Base-by-base conservation (phyloP, 2,797 vertebrate species). In the Typhlichthys subterraneus region DNA sequence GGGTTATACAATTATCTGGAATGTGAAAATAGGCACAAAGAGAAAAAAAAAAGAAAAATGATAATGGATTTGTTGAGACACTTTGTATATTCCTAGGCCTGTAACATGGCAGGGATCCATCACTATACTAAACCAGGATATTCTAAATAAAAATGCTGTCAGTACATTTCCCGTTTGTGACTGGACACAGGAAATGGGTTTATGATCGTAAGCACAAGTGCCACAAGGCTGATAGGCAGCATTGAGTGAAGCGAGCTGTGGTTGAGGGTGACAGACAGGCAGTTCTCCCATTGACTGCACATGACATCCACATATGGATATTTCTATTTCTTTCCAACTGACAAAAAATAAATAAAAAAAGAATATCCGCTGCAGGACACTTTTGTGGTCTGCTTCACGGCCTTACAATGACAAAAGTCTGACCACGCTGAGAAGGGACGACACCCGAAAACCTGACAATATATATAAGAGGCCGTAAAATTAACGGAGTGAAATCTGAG, bases 141-240 rank as follows among this genome's bases (percentile, higher is more conserved):
- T 51, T 46, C 7, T 12, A 29, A 59, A 55, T 3, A 17, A 2
- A 60, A 54, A 63, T 81, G 59, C 63, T 73, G 74, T 77, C 81
- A 63, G 64, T 74, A 84, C 76, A 78, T 74, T 77, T 86, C 88
- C 74, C 80, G 59, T 69, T 33, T 59, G 10, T 75, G 81, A 74
- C 69, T 76, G 65, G 48, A 67, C 45, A 12, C 76, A 82, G 87
- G 86, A 89, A 85, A 74, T 49, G 23, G 69, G 63, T 45, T 66
- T 42, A 8, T 38, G 77, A 72, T 81, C 80, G 63, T 57, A 59
- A 75, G 73, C 57, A 53, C 61, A 17, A 70, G 79, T 82, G 86
- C 73, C 66, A 65, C 56, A 53, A 38, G 50, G 58, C 72, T 77
- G 86, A 87, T 86, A 87, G 84, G 90, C 71, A 83, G 84, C 83